Percentiles rank a stretch among this genome's conserved stretches.
Conservation (phyloP, 2,888 invertebrate species). For the Nomada flava region DNA sequence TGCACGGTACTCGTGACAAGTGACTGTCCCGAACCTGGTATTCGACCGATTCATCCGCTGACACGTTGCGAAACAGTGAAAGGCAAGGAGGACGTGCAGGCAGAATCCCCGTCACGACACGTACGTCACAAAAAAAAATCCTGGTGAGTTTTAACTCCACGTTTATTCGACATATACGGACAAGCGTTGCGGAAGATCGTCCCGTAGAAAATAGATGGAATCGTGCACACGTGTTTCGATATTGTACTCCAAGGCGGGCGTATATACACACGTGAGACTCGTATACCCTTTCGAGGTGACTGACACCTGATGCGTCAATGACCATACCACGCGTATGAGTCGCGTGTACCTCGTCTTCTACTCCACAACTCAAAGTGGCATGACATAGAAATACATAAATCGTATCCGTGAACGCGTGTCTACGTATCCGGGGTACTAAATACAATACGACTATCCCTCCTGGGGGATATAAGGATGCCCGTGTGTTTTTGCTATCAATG, state of each 20-base stretch:
- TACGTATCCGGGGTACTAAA: not conserved
- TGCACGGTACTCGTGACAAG: constrained; percentile 53
- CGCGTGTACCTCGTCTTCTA: constrained; percentile 26
- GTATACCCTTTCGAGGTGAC: constrained; percentile 78
- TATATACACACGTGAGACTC: constrained; percentile 58
- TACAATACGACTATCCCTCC: not conserved
- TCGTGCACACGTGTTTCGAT: constrained; percentile 39
- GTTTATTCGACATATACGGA: not conserved
- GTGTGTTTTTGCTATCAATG: constrained; percentile 10
- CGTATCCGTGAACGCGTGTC: not conserved
- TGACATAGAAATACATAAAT: not conserved
- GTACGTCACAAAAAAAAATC: constrained; percentile 21
- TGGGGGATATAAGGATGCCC: not conserved
- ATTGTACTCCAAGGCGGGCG: not conserved
- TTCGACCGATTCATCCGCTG: constrained; percentile 37
- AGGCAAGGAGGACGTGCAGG: constrained; percentile 51
- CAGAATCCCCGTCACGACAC: constrained; percentile 29
- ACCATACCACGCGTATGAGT: constrained; percentile 76
- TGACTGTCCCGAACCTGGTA: constrained; percentile 16
- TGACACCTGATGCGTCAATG: constrained; percentile 84
- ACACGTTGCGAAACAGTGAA: constrained; percentile 68
- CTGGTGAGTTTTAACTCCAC: constrained; percentile 48
- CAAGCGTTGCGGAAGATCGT: not conserved
- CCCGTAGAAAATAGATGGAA: not conserved
- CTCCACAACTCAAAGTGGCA: not conserved